These are phyloP conservation scores for Zosterops pallidus DNA, from an alignment of 2,113 vertebrate species.

Conservation along the genomic window DNA sequence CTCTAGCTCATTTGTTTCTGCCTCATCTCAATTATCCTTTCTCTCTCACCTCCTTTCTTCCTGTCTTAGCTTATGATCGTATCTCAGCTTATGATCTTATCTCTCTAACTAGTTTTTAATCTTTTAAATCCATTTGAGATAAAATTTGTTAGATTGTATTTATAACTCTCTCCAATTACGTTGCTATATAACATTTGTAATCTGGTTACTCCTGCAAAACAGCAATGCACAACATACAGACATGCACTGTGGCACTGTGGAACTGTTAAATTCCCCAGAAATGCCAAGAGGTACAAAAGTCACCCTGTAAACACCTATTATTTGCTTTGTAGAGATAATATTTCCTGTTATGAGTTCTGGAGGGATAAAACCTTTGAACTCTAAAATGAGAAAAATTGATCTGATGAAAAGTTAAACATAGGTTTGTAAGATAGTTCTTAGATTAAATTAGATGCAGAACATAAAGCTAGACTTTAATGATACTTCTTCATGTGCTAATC, in stretches of 20 bases:
- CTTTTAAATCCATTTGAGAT: neutral
- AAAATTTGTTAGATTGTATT: neutral
- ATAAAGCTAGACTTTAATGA: constrained; percentile 19
- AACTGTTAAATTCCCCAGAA: neutral
- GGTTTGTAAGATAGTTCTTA: neutral
- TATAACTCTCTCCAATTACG: neutral
- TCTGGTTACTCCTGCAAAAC: neutral
- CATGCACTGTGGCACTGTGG: neutral
- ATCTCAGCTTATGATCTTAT: neutral
- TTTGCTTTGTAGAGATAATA: neutral
- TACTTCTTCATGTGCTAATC: constrained; percentile 16
- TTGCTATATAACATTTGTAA: neutral
- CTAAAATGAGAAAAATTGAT: constrained; percentile 14
- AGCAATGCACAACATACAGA: neutral
- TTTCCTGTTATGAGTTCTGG: neutral
- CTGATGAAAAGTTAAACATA: constrained; percentile 1
- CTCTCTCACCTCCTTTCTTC: neutral
- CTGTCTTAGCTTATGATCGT: rapidly evolving
- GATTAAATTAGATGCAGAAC: constrained; percentile 21
- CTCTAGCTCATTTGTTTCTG: neutral
- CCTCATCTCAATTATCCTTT: neutral
- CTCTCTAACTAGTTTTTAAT: neutral
- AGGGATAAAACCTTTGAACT: neutral
- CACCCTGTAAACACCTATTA: neutral
- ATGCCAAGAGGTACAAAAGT: neutral